These are phyloP conservation scores for Luperina testacea DNA, from an alignment of 2,888 invertebrate genomes.

Conservation along the genomic window DNA sequence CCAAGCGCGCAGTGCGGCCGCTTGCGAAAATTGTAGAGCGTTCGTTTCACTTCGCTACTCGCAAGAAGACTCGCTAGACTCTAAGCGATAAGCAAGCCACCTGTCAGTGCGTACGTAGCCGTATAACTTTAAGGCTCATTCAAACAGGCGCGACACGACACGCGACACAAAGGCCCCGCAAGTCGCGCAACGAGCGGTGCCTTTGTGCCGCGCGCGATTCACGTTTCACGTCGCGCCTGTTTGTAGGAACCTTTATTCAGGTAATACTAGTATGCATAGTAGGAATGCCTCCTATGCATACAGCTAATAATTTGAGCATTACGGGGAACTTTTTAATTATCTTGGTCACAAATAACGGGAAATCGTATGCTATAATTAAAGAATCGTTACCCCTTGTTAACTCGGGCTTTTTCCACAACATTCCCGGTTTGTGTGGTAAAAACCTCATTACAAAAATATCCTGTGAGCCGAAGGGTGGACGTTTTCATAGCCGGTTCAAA, in stretches of 20 bases:
- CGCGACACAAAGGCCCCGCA: too few relatives aligned
- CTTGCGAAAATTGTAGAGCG: too few relatives aligned
- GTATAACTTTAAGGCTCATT: too few relatives aligned
- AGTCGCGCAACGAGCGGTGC: too few relatives aligned
- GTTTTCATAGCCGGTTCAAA: background rate
- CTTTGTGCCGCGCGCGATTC: too few relatives aligned
- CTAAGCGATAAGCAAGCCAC: background rate
- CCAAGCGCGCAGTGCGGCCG: too few relatives aligned
- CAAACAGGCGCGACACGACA: too few relatives aligned
- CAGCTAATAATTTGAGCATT: background rate
- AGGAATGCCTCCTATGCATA: too few relatives aligned
- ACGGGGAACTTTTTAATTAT: background rate
- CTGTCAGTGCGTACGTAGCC: background rate
- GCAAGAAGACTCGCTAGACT: background rate
- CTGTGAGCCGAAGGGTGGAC: background rate
- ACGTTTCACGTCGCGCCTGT: too few relatives aligned
- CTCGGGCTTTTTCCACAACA: background rate
- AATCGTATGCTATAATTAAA: background rate
- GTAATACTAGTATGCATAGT: too few relatives aligned
- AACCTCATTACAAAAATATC: background rate
- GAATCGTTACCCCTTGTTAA: background rate
- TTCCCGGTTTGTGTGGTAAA: background rate
- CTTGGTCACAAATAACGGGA: background rate
- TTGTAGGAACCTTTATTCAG: too few relatives aligned
- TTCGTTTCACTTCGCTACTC: too few relatives aligned